These are phyloP conservation scores for Enoplosus armatus DNA, from an alignment of 2,797 vertebrate genomes.

Conservation along the genomic window DNA sequence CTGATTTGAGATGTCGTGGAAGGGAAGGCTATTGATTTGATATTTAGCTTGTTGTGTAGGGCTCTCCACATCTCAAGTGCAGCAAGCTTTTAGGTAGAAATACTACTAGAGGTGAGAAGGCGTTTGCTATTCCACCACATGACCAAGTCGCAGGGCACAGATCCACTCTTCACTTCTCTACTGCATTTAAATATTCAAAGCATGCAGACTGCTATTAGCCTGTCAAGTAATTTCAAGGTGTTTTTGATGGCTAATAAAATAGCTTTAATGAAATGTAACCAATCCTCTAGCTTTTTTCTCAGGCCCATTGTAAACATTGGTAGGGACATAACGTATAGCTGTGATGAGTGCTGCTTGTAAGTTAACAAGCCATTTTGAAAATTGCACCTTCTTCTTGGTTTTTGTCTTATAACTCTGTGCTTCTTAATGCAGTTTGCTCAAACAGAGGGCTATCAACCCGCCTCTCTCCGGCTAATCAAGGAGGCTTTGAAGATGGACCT, in stretches of 20 bases:
- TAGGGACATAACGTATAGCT: background rate
- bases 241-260: slow-evolving; percentile 1
- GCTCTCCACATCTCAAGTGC: slow-evolving; percentile 58
- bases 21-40: slow-evolving; percentile 59
- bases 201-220: slow-evolving; percentile 5
- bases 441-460: slow-evolving; percentile 80
- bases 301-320: background rate
- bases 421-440: slow-evolving; percentile 70
- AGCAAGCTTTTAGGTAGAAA: slow-evolving; percentile 49
- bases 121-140: slow-evolving; percentile 42
- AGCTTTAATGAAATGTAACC: background rate
- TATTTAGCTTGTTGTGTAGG: slow-evolving; percentile 54
- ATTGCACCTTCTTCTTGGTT: background rate
- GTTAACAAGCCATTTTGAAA: background rate
- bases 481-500: slow-evolving; percentile 86
- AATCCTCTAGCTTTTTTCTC: background rate
- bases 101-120: slow-evolving; percentile 43
- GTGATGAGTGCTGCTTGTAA: background rate
- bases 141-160: slow-evolving; percentile 33
- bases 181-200: slow-evolving; percentile 53
- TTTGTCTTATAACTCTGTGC: slow-evolving; percentile 24
- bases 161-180: slow-evolving; percentile 21
- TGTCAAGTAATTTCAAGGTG: background rate
- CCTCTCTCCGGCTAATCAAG: slow-evolving; percentile 85
- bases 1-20: slow-evolving; percentile 38